Evolutionary conservation across 2,113 vertebrate genomes (phyloP).

Genomic region (Lutjanus erythropterus): DNA sequence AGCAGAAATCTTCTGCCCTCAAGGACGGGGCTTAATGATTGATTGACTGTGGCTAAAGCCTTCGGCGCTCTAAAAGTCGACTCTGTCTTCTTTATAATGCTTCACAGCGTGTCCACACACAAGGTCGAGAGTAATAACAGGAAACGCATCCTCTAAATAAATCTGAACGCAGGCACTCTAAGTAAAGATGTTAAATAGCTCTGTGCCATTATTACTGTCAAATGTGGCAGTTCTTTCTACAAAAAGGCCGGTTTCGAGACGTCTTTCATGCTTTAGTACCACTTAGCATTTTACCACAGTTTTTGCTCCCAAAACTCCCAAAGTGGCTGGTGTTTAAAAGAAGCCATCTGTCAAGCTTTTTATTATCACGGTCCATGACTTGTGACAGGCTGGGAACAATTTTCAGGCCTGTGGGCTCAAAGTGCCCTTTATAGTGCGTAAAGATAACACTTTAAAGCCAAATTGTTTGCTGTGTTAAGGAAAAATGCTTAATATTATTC

Average conservation of each 20-base stretch:
- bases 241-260: conserved; percentile 30
- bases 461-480: background rate
- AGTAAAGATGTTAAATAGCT: conserved; percentile 39
- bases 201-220: background rate
- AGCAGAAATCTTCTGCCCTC: conserved; percentile 56
- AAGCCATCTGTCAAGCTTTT: conserved; percentile 42
- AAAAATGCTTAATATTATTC: background rate
- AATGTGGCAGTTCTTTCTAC: conserved; percentile 11
- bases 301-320: conserved; percentile 34
- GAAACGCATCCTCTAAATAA: conserved; percentile 43
- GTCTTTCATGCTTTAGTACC: conserved; percentile 15
- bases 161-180: conserved; percentile 37
- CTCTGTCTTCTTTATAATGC: conserved; percentile 68
- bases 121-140: conserved; percentile 63
- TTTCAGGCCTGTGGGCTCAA: conserved; percentile 15
- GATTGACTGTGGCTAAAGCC: conserved; percentile 70
- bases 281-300: conserved; percentile 45
- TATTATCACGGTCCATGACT: conserved; percentile 5
- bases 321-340: conserved; percentile 33
- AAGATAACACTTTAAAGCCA: conserved; percentile 29
- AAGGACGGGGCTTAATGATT: conserved; percentile 72
- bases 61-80: conserved; percentile 63
- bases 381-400: conserved; percentile 30
- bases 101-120: conserved; percentile 50
- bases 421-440: conserved; percentile 29